A percentile compares a stretch with the other conserved stretches of the same genome.
These are phyloP conservation scores for Equus quagga DNA, from an alignment of 2,113 vertebrate species.

Conservation along the genomic window DNA sequence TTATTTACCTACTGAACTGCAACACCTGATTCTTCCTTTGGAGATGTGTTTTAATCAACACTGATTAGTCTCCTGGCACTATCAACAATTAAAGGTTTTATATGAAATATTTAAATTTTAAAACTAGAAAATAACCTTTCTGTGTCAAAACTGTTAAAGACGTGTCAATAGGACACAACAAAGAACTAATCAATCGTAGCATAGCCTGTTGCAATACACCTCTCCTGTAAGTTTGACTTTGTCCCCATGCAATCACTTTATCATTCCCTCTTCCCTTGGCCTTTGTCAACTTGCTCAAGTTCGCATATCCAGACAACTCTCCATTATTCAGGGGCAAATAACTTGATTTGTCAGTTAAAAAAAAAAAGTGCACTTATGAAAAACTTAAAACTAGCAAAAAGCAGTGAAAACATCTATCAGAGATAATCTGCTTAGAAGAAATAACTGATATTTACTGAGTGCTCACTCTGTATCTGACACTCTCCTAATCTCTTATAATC, in stretches of 20 bases:
- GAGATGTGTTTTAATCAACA: neutral
- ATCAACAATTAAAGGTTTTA: slow-evolving; percentile 46
- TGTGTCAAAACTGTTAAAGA: neutral
- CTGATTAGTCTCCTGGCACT: neutral
- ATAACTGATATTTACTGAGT: neutral
- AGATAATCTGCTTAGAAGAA: neutral
- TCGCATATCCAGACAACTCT: neutral
- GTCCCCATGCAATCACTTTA: neutral
- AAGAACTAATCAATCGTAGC: neutral
- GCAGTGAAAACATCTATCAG: slow-evolving; percentile 14
- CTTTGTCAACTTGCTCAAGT: neutral
- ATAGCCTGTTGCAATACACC: neutral
- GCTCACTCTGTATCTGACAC: neutral
- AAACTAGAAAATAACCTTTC: slow-evolving; percentile 22
- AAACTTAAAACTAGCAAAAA: neutral
- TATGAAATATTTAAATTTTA: slow-evolving; percentile 22
- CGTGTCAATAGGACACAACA: neutral
- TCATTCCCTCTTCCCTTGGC: neutral
- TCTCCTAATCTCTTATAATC: neutral
- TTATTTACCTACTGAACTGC: neutral
- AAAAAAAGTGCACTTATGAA: neutral
- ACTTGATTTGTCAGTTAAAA: neutral
- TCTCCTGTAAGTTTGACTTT: neutral
- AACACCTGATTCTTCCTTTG: neutral
- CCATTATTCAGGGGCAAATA: neutral